Evolutionary conservation across 2,888 invertebrate genomes (phyloP).

Genomic region (Thera britannica): DNA sequence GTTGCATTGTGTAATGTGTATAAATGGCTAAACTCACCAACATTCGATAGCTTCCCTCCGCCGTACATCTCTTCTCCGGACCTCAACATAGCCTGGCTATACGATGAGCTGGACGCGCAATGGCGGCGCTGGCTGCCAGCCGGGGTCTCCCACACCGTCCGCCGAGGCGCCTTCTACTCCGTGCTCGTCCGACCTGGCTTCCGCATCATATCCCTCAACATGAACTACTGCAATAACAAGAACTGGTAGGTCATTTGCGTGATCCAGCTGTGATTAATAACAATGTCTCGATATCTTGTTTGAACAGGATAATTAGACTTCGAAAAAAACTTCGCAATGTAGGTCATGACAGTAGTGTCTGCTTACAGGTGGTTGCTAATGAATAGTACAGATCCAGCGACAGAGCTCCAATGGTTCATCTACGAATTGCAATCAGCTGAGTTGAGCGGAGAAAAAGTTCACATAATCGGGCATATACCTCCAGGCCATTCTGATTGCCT

Average conservation of each 20-base stretch:
- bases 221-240: slow-evolving; percentile 98
- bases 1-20: neutral
- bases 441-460: slow-evolving; percentile 96
- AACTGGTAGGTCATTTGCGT: slow-evolving; percentile 88
- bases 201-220: slow-evolving; percentile 96
- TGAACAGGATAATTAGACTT: slow-evolving; percentile 5
- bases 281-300: slow-evolving; percentile 9
- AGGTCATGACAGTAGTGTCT: slow-evolving; percentile 7
- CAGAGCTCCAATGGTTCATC: slow-evolving; percentile 97
- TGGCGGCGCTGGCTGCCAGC: slow-evolving; percentile 97
- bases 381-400: slow-evolving; percentile 98
- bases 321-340: slow-evolving; percentile 2
- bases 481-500: slow-evolving; percentile 97
- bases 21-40: slow-evolving; percentile 15
- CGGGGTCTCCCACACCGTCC: slow-evolving; percentile 93
- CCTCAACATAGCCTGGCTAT: slow-evolving; percentile 95
- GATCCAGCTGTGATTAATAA: neutral
- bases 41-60: slow-evolving; percentile 90
- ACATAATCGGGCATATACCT: slow-evolving; percentile 98
- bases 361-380: slow-evolving; percentile 91
- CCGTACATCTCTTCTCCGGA: slow-evolving; percentile 93
- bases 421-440: slow-evolving; percentile 97
- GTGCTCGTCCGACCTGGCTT: slow-evolving; percentile 95
- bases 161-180: slow-evolving; percentile 96
- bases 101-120: slow-evolving; percentile 93